Evolutionary conservation across 2,888 invertebrate species (phyloP).

Genomic region (Campaea margaritaria): DNA sequence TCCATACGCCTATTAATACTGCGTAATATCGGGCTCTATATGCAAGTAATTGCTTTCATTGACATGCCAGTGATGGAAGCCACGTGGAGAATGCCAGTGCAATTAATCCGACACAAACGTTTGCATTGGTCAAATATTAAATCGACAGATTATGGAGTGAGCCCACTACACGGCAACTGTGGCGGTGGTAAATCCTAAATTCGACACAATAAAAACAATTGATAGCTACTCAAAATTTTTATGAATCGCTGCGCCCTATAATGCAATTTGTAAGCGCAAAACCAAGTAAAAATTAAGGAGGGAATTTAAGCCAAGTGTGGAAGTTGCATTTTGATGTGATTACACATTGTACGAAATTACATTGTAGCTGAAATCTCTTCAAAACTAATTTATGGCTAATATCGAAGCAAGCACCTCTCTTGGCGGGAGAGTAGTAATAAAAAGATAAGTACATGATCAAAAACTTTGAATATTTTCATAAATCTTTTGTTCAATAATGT

Average conservation of each 20-base stretch:
- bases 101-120: slow-evolving; percentile 77
- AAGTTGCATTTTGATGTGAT: slow-evolving; percentile 45
- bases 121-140: slow-evolving; percentile 55
- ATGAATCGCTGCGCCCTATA: too few species aligned
- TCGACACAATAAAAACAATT: not conserved
- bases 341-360: slow-evolving; percentile 55
- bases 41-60: slow-evolving; percentile 78
- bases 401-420: slow-evolving; percentile 52
- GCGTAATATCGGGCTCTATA: slow-evolving; percentile 49
- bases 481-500: not conserved
- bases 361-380: slow-evolving; percentile 52
- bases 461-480: not conserved
- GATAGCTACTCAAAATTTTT: slow-evolving; percentile 6
- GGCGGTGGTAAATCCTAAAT: too few species aligned
- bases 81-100: slow-evolving; percentile 71
- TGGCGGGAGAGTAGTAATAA: slow-evolving; percentile 15
- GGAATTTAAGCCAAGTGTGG: too few species aligned
- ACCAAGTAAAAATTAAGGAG: slow-evolving; percentile 30
- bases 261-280: slow-evolving; percentile 32
- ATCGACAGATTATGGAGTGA: slow-evolving; percentile 50
- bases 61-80: slow-evolving; percentile 69
- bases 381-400: slow-evolving; percentile 69
- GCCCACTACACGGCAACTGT: too few species aligned
- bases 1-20: slow-evolving; percentile 58
- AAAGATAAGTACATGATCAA: slow-evolving; percentile 1